A percentile compares a stretch with the other conserved stretches of the same genome.
Conservation (phyloP, 1,140 invertebrate genomes). For the Cydia pomonella region DNA sequence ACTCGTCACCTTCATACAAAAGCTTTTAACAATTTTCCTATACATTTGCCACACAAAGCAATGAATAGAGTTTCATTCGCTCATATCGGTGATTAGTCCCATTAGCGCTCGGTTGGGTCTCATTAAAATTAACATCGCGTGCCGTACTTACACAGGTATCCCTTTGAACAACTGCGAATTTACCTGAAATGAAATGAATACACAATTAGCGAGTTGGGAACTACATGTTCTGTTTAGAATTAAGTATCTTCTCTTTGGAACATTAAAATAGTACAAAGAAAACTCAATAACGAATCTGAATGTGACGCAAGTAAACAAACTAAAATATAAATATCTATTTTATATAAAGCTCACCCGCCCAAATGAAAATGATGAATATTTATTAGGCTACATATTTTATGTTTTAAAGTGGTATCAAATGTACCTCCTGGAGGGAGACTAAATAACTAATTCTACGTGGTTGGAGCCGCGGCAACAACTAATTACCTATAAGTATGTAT, state of each 20-base stretch:
- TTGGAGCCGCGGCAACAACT: not conserved
- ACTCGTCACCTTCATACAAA: not conserved
- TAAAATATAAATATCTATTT: no score
- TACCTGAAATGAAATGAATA: slow-evolving; percentile 31
- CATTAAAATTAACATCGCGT: slow-evolving; percentile 28
- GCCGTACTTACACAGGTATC: slow-evolving; percentile 11
- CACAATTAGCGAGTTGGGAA: slow-evolving; percentile 1
- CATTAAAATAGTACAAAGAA: not conserved
- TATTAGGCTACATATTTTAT: no score
- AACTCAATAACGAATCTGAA: not conserved
- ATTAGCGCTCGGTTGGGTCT: slow-evolving; percentile 13
- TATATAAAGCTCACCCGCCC: no score
- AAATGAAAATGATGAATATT: no score
- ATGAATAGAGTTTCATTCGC: slow-evolving; percentile 10
- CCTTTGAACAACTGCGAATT: slow-evolving; percentile 4
- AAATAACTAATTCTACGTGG: not conserved
- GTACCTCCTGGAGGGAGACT: no score
- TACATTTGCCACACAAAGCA: slow-evolving; percentile 4
- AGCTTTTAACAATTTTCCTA: slow-evolving; percentile 10
- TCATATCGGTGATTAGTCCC: slow-evolving; percentile 15
- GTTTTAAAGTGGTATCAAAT: no score
- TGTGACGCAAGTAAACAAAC: no score
- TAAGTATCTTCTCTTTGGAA: not conserved
- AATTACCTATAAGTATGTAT: not conserved
- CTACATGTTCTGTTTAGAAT: not conserved